Percentiles rank a stretch among this genome's conserved stretches.
Evolutionary conservation across 2,888 invertebrate species (phyloP).

Genomic region (Ptychoptera albimana): DNA sequence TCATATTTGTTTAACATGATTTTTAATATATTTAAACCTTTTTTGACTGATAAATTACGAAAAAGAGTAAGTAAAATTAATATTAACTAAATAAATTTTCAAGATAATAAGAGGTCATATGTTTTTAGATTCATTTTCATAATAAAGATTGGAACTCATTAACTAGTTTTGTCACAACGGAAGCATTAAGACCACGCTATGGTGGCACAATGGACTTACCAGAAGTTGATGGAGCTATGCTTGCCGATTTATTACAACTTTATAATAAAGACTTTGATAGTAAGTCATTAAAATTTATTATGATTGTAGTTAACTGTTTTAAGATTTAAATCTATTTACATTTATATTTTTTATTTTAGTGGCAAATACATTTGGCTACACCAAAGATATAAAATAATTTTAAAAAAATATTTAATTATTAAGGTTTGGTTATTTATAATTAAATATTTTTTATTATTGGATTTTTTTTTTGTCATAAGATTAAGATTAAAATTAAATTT

Average conservation of each 20-base stretch:
- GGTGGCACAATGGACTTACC: constrained; percentile 52
- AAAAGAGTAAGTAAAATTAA: constrained; percentile 40
- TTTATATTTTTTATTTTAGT: too few species aligned
- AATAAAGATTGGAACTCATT: constrained; percentile 48
- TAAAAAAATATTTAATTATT: too few species aligned
- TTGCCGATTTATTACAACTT: constrained; percentile 47
- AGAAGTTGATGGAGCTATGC: constrained; percentile 41
- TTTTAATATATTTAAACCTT: constrained; percentile 76
- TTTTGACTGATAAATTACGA: constrained; percentile 66
- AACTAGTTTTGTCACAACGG: constrained; percentile 38
- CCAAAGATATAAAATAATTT: too few species aligned
- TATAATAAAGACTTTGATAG: constrained; percentile 48
- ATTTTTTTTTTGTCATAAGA: too few species aligned
- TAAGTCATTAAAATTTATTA: too few species aligned
- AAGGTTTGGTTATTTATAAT: too few species aligned
- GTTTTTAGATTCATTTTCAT: constrained; percentile 48
- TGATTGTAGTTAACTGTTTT: too few species aligned
- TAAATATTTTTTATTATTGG: too few species aligned
- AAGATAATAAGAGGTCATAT: constrained; percentile 1
- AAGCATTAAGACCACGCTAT: constrained; percentile 42
- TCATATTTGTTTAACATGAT: constrained; percentile 74
- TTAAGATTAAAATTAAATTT: too few species aligned
- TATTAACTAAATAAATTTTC: constrained; percentile 1
- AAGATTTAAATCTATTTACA: too few species aligned
- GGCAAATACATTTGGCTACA: too few species aligned